phyloP scores from a whole-genome alignment of 2,113 vertebrate species.

The Raja brachyura region DNA sequence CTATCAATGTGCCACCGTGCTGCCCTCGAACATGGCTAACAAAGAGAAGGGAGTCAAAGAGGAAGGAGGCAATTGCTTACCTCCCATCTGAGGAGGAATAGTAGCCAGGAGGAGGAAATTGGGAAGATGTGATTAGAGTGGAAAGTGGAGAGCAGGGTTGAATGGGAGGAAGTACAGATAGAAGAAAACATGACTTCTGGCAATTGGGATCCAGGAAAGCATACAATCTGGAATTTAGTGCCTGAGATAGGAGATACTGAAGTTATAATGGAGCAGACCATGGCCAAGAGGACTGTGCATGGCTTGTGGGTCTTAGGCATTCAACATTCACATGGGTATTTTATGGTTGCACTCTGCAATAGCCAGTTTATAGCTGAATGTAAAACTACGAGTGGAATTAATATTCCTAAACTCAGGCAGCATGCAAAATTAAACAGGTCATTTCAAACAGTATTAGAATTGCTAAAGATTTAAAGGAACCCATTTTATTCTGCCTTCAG shows the following conservation, averaged over 20 bases:
- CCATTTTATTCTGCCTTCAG: too few species aligned
- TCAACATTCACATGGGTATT: background rate
- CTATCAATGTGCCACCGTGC: too few species aligned
- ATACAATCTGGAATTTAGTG: background rate
- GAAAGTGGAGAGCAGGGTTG: too few species aligned
- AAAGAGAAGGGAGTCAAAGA: background rate
- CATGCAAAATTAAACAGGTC: background rate
- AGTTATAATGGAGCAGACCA: background rate
- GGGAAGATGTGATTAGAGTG: background rate
- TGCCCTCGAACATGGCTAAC: background rate
- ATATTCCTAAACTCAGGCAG: background rate
- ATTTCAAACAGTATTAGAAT: background rate
- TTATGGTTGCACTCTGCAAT: background rate
- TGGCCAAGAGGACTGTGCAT: background rate
- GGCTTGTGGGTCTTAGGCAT: background rate
- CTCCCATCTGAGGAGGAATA: background rate
- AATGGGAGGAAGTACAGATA: too few species aligned
- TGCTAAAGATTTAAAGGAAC: background rate
- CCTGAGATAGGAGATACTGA: background rate
- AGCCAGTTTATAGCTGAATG: background rate
- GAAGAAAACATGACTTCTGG: background rate
- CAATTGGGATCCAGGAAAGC: background rate
- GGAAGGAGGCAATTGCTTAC: background rate
- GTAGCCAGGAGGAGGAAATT: background rate
- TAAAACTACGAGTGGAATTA: background rate